Conservation (phyloP, 2,888 invertebrate species). For the Oegoconia quadripuncta region DNA sequence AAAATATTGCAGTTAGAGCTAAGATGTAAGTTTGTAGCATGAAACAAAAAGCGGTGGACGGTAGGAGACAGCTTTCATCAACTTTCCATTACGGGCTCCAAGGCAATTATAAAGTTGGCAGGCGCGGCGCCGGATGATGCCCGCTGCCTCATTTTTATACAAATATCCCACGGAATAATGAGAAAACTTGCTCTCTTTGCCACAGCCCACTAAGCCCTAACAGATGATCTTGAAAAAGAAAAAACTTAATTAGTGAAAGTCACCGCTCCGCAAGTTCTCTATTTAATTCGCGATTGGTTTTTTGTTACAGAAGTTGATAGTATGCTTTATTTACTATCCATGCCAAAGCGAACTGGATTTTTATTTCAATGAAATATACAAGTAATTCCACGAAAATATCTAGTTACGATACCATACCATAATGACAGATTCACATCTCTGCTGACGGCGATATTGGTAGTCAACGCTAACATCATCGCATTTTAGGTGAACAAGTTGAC, state of each 20-base stretch:
- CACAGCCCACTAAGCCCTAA: conserved; percentile 45
- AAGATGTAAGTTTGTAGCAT: conserved; percentile 58
- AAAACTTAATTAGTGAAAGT: conserved; percentile 43
- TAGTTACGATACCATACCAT: too few species aligned
- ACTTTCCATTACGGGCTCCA: conserved; percentile 72
- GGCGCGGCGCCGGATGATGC: conserved; percentile 25
- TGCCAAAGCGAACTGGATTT: too few species aligned
- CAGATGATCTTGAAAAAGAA: conserved; percentile 61
- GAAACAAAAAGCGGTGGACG: conserved; percentile 59
- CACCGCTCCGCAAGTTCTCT: conserved; percentile 21
- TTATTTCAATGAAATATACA: too few species aligned
- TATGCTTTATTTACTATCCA: too few species aligned
- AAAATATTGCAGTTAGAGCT: conserved; percentile 43
- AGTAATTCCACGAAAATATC: too few species aligned
- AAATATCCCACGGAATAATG: conserved; percentile 52
- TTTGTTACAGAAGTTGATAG: too few species aligned
- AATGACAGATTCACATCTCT: too few species aligned
- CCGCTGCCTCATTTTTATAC: conserved; percentile 61
- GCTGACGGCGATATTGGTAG: too few species aligned
- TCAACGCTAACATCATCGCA: too few species aligned
- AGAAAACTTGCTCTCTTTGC: conserved; percentile 65
- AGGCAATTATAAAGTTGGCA: conserved; percentile 73
- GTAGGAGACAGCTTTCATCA: conserved; percentile 66
- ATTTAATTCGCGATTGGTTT: conserved; percentile 1
- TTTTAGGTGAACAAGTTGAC: too few species aligned